Conservation (phyloP, 2,888 invertebrate species). For the Neocrepidodera transversa region DNA sequence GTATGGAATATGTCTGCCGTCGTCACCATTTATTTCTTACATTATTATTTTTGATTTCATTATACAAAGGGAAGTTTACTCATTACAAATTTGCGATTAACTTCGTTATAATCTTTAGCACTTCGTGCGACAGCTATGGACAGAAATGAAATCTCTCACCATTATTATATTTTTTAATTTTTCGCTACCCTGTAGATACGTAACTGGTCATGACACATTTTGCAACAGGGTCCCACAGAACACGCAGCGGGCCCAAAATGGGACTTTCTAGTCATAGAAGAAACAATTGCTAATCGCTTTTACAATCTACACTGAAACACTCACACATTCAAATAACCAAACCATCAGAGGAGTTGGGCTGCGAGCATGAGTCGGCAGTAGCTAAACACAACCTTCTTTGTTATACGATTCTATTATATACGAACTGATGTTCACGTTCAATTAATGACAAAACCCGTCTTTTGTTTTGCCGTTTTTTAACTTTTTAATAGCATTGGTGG, state of each 20-base stretch:
- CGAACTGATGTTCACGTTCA: constrained; percentile 14
- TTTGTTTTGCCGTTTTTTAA: constrained; percentile 11
- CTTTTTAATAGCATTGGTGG: constrained; percentile 5
- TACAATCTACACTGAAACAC: constrained; percentile 17
- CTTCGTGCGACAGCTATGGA: no score
- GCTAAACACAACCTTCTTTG: not conserved
- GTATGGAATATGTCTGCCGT: no score
- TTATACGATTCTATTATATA: constrained; percentile 5
- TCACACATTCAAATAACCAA: constrained; percentile 3
- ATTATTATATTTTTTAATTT: no score
- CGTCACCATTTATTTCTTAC: no score
- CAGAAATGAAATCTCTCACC: no score
- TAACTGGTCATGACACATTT: no score
- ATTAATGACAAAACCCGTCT: constrained; percentile 18
- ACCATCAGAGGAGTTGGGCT: not conserved
- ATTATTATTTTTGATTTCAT: no score
- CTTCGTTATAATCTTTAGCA: no score
- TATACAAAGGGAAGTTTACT: no score
- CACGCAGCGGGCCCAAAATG: constrained; percentile 5
- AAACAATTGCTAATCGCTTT: constrained; percentile 22
- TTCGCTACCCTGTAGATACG: no score
- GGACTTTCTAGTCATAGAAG: constrained; percentile 11
- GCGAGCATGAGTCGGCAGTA: not conserved
- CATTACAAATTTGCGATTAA: no score
- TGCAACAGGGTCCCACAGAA: constrained; percentile 7